Conservation (phyloP, 1,140 invertebrate species). For the Solen grandis region DNA sequence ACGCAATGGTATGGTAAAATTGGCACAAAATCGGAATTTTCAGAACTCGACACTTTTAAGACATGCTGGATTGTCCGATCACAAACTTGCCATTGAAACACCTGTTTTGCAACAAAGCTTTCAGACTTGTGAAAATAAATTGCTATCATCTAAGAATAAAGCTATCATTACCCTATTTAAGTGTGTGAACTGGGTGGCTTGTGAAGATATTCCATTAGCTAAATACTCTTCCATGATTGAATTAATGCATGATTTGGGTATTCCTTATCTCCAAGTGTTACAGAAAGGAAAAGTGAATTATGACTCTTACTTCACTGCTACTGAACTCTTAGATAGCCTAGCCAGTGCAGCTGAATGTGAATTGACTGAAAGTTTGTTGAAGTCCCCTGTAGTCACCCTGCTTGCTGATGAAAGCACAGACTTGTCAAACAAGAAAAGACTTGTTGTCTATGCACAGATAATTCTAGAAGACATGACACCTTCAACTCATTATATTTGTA, state of each 20-base stretch:
- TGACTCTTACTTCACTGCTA: slow-evolving; percentile 18
- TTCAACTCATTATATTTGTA: slow-evolving; percentile 21
- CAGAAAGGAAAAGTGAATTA: background rate
- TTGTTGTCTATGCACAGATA: slow-evolving; percentile 10
- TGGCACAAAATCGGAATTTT: background rate
- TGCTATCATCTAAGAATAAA: background rate
- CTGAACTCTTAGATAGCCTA: slow-evolving; percentile 11
- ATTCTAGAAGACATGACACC: background rate
- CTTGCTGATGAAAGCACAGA: slow-evolving; percentile 44
- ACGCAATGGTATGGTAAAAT: background rate
- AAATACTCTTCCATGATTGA: slow-evolving; percentile 26
- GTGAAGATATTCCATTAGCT: slow-evolving; percentile 25
- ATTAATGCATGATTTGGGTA: background rate
- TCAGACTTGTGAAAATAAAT: background rate
- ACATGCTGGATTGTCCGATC: background rate
- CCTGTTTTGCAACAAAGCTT: background rate
- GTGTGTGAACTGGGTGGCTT: too few species aligned
- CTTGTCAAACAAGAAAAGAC: slow-evolving; percentile 16
- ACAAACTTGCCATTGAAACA: background rate
- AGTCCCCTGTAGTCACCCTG: slow-evolving; percentile 17
- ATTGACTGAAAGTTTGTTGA: slow-evolving; percentile 3
- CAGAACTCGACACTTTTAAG: background rate
- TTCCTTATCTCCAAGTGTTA: slow-evolving; percentile 7
- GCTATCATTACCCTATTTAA: background rate
- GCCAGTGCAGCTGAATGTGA: slow-evolving; percentile 3